phyloP scores from a whole-genome alignment of 2,113 vertebrate genomes.

The Brachypteracias leptosomus region DNA sequence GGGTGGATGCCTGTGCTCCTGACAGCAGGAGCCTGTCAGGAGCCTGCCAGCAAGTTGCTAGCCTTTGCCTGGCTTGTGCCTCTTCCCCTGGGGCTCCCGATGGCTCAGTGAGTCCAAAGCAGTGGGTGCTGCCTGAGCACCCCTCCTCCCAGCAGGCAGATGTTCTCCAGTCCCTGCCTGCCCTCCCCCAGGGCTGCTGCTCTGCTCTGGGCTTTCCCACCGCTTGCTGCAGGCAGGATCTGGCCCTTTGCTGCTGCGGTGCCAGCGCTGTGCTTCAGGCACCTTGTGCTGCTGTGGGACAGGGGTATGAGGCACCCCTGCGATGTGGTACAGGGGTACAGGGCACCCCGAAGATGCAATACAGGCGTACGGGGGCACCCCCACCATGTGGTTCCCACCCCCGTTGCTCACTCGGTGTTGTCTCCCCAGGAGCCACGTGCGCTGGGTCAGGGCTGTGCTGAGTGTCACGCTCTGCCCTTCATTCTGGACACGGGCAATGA shows the following conservation, averaged over 20 bases:
- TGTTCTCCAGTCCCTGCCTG: neutral
- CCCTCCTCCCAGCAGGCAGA: neutral
- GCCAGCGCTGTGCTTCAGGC: neutral
- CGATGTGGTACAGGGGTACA: no score
- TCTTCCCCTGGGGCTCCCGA: neutral
- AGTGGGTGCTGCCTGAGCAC: neutral
- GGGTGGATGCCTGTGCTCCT: neutral
- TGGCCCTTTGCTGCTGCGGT: fast-evolving
- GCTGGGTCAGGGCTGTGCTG: neutral
- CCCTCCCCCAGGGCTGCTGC: neutral
- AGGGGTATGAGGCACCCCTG: neutral
- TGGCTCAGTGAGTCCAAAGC: neutral
- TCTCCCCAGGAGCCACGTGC: neutral
- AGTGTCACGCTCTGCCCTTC: neutral
- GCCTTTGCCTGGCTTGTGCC: neutral
- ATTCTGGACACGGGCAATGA: neutral
- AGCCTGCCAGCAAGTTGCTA: neutral
- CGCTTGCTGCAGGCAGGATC: neutral
- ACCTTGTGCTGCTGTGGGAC: fast-evolving
- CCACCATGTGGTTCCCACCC: fast-evolving
- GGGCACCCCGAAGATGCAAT: no score
- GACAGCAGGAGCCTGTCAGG: fast-evolving
- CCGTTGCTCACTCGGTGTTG: neutral
- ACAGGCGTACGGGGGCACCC: no score
- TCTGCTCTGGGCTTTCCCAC: neutral